Evolutionary conservation across 2,888 invertebrate species (phyloP).

Genomic region (Patella pellucida): DNA sequence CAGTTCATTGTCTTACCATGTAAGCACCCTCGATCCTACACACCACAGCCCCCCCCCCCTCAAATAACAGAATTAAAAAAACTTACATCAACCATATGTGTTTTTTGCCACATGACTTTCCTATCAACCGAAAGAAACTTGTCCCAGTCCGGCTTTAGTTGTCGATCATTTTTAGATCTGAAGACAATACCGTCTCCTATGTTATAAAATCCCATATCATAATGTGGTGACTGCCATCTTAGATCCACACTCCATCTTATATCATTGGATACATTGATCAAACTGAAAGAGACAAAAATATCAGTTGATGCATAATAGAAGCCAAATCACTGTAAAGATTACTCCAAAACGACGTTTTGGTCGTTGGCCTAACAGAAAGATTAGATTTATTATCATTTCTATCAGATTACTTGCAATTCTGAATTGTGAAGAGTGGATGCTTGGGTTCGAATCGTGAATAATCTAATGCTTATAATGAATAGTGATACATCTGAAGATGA

Average conservation of each 20-base stretch:
- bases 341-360: not conserved
- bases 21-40: too few species aligned
- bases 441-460: too few species aligned
- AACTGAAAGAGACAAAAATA: constrained; percentile 37
- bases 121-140: constrained; percentile 63
- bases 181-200: constrained; percentile 62
- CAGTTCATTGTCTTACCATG: too few species aligned
- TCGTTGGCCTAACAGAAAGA: not conserved
- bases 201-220: constrained; percentile 64
- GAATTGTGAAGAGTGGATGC: too few species aligned
- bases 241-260: constrained; percentile 67
- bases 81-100: constrained; percentile 51
- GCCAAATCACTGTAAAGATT: not conserved
- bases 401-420: too few species aligned
- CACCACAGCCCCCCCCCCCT: too few species aligned
- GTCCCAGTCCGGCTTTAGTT: constrained; percentile 61
- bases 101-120: constrained; percentile 64
- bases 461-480: too few species aligned
- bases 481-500: too few species aligned
- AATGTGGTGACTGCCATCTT: constrained; percentile 63
- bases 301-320: not conserved
- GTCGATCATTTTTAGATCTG: constrained; percentile 44
- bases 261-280: constrained; percentile 59
- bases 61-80: too few species aligned
- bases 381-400: too few species aligned